These are phyloP conservation scores for Wiebesia pumilae DNA, from an alignment of 1,140 invertebrate species.

Conservation along the genomic window DNA sequence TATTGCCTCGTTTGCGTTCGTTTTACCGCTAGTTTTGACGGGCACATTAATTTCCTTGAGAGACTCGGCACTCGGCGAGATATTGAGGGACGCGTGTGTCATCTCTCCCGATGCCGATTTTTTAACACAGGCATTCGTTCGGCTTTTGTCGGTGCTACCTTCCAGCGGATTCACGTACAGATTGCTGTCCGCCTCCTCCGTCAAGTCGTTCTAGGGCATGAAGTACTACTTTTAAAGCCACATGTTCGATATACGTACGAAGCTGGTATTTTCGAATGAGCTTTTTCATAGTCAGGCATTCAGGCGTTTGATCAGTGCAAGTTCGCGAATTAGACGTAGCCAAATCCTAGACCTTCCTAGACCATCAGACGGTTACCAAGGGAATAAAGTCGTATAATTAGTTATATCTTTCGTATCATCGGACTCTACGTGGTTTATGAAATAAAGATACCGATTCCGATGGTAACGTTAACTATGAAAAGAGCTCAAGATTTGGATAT, in stretches of 20 bases:
- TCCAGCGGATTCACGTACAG: constrained; percentile 94
- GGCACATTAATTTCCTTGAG: constrained; percentile 67
- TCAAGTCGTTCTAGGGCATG: constrained; percentile 81
- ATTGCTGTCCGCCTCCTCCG: constrained; percentile 85
- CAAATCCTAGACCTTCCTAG: too few species aligned
- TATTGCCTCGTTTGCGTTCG: constrained; percentile 81
- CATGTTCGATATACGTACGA: background rate
- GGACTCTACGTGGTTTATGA: too few species aligned
- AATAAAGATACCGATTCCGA: too few species aligned
- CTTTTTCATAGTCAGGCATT: too few species aligned
- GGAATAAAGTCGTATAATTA: too few species aligned
- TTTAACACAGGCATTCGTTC: constrained; percentile 75
- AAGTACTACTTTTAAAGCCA: background rate
- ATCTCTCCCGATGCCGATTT: constrained; percentile 87
- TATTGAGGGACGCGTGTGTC: constrained; percentile 70
- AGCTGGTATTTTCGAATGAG: too few species aligned
- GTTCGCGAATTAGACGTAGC: too few species aligned
- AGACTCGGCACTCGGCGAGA: constrained; percentile 68
- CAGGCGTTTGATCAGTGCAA: too few species aligned
- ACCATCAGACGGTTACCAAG: background rate
- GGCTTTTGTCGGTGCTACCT: constrained; percentile 71
- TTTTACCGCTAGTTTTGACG: constrained; percentile 74
- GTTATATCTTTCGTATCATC: too few species aligned
- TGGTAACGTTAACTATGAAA: too few species aligned
- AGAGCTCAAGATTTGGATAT: too few species aligned